These are phyloP conservation scores for Agriopis leucophaearia DNA, from an alignment of 2,888 invertebrate genomes.

Conservation along the genomic window DNA sequence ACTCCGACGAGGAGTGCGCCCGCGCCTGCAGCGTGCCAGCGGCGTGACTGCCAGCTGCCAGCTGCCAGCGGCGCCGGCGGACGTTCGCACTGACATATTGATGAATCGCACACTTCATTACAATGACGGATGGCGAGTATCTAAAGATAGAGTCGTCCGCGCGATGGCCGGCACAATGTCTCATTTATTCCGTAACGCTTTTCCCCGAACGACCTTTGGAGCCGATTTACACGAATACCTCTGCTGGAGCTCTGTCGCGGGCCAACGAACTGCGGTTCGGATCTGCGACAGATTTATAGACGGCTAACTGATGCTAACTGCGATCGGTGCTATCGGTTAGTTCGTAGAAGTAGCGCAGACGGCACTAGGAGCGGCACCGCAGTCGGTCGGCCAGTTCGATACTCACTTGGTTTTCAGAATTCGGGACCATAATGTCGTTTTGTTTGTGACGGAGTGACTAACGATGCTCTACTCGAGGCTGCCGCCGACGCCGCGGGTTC, in stretches of 20 bases:
- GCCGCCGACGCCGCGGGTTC: conserved; percentile 15
- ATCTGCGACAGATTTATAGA: conserved; percentile 71
- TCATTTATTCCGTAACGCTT: conserved; percentile 43
- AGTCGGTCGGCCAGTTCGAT: neutral
- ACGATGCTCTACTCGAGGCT: conserved; percentile 6
- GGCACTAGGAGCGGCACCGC: neutral
- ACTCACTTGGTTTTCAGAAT: conserved; percentile 20
- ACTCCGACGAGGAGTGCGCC: neutral
- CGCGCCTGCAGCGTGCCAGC: conserved; percentile 33
- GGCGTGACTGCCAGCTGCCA: conserved; percentile 40
- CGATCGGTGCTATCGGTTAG: conserved; percentile 45
- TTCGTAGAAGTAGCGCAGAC: conserved; percentile 57
- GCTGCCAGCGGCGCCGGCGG: conserved; percentile 42
- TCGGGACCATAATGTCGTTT: conserved; percentile 26
- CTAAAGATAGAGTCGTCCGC: conserved; percentile 53
- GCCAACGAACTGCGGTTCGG: conserved; percentile 61
- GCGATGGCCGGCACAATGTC: conserved; percentile 25
- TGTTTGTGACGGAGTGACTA: conserved; percentile 21
- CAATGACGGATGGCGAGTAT: conserved; percentile 62
- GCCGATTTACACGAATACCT: conserved; percentile 49
- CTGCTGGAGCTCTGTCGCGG: conserved; percentile 42
- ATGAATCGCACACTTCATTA: conserved; percentile 62
- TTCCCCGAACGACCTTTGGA: conserved; percentile 51
- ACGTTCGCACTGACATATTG: conserved; percentile 60
- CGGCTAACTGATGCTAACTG: conserved; percentile 57